These are phyloP conservation scores for Crenuchus spilurus DNA, from an alignment of 2,797 vertebrate species.

Conservation along the genomic window DNA sequence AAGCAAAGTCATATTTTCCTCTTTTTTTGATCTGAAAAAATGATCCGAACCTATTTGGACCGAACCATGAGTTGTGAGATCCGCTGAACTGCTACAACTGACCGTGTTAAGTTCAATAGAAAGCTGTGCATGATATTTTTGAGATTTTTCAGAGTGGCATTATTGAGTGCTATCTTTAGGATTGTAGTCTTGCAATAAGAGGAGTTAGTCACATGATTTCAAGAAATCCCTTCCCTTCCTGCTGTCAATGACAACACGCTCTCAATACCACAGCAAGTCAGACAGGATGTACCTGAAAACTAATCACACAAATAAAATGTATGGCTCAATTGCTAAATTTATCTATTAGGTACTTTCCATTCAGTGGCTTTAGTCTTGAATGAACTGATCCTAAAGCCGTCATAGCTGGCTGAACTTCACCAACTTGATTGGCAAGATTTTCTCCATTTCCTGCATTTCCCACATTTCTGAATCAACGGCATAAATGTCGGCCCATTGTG, in stretches of 20 bases:
- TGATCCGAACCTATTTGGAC: too few relatives aligned
- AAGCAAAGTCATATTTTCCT: too few relatives aligned
- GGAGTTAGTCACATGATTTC: not conserved
- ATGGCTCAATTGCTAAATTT: too few relatives aligned
- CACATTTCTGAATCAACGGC: constrained; percentile 3
- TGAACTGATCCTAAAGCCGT: not conserved
- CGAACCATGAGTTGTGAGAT: too few relatives aligned
- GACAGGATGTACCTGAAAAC: not conserved
- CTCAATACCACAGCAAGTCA: not conserved
- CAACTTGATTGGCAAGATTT: not conserved
- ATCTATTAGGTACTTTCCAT: not conserved
- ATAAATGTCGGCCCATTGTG: not conserved
- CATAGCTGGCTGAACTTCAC: not conserved
- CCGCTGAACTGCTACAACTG: too few relatives aligned
- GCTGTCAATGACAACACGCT: not conserved
- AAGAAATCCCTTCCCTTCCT: not conserved
- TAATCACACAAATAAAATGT: too few relatives aligned
- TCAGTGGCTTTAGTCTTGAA: not conserved
- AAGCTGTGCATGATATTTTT: too few relatives aligned
- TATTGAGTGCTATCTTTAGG: too few relatives aligned
- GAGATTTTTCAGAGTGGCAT: too few relatives aligned
- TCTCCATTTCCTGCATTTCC: not conserved
- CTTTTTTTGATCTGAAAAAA: too few relatives aligned
- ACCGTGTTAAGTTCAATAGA: too few relatives aligned
- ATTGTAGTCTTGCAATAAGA: too few relatives aligned